phyloP scores from a whole-genome alignment of 2,888 invertebrate species.

The Ommatoiulus sabulosus region DNA sequence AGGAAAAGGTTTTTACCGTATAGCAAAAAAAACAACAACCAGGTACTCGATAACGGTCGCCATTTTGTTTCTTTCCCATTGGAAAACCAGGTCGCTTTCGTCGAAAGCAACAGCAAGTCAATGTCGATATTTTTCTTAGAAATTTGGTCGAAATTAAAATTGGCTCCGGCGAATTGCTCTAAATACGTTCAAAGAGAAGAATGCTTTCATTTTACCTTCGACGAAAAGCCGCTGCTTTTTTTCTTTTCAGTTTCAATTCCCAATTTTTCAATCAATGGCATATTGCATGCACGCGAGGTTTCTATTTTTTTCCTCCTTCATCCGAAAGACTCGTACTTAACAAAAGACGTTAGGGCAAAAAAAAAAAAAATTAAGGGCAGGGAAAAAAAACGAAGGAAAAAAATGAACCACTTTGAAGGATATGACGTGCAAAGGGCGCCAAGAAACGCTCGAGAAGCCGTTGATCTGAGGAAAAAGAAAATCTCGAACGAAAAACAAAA shows the following conservation, averaged over 20 bases:
- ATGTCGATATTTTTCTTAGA: neutral
- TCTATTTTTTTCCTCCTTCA: neutral
- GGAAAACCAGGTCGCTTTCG: too few species aligned
- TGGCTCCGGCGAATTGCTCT: slow-evolving; percentile 1
- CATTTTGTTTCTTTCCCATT: too few species aligned
- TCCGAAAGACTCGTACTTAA: slow-evolving; percentile 34
- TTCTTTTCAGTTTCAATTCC: slow-evolving; percentile 34
- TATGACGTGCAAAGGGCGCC: neutral
- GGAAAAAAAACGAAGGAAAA: neutral
- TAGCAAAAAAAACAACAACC: too few species aligned
- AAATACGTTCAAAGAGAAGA: neutral
- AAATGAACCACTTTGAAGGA: neutral
- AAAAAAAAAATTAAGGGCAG: too few species aligned
- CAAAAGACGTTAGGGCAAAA: slow-evolving; percentile 8
- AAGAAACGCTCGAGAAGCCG: neutral
- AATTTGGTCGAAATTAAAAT: slow-evolving; percentile 17
- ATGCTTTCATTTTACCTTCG: neutral
- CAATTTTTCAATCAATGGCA: slow-evolving; percentile 34
- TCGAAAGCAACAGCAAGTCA: neutral
- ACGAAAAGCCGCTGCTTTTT: neutral
- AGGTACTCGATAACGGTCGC: too few species aligned
- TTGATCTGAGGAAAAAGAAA: neutral
- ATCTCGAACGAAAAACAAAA: slow-evolving; percentile 3
- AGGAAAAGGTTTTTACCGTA: too few species aligned
- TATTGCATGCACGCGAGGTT: slow-evolving; percentile 5